Conservation (phyloP, 2,797 vertebrate genomes). For the Sciurus carolinensis region DNA sequence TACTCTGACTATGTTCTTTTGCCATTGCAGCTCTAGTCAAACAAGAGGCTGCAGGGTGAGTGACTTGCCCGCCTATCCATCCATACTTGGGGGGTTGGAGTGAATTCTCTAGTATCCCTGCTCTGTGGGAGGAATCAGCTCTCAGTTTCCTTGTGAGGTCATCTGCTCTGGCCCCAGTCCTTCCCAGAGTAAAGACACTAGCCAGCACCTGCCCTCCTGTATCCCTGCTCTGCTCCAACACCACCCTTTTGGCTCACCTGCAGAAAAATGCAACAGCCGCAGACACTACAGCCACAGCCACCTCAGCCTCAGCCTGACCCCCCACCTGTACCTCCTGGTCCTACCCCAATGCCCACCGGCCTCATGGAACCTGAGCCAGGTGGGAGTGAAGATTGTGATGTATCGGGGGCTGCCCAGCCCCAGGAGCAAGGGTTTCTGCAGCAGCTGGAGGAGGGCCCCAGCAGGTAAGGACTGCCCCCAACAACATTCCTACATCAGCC, state of each 20-base stretch:
- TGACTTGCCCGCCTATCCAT: conserved; percentile 42
- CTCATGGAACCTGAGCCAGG: conserved; percentile 83
- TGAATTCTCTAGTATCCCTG: background rate
- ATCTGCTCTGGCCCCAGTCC: conserved; percentile 37
- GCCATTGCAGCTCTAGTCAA: conserved; percentile 87
- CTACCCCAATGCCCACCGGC: conserved; percentile 69
- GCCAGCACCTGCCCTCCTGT: background rate
- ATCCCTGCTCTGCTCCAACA: background rate
- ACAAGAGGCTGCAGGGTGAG: conserved; percentile 88
- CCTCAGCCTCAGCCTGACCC: conserved; percentile 85
- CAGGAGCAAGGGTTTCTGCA: conserved; percentile 76
- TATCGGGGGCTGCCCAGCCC: conserved; percentile 78
- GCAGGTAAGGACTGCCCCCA: conserved; percentile 81
- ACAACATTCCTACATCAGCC: background rate
- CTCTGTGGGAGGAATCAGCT: background rate
- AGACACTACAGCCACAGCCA: conserved; percentile 81
- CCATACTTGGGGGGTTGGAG: background rate
- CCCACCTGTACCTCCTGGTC: conserved; percentile 80
- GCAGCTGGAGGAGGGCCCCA: conserved; percentile 82
- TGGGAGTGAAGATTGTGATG: conserved; percentile 81
- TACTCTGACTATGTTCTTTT: conserved; percentile 68
- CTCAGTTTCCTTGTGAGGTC: background rate
- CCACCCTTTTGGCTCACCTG: background rate
- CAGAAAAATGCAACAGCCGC: conserved; percentile 84
- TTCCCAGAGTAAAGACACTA: background rate